These are phyloP conservation scores for Orthonyx spaldingii DNA, from an alignment of 2,113 vertebrate species.

Conservation along the genomic window DNA sequence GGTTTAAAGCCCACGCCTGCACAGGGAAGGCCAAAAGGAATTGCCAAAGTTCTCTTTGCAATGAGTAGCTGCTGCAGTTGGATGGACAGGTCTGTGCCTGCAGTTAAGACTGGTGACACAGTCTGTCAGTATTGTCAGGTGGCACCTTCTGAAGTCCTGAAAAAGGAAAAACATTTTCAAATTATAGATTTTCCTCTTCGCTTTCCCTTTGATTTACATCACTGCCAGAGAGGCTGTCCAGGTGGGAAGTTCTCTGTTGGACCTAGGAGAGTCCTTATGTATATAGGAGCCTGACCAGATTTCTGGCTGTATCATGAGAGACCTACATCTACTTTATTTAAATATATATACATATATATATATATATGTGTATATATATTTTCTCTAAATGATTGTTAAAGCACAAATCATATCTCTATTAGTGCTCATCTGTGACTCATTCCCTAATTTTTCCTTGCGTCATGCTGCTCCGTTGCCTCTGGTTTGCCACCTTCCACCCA, in stretches of 20 bases:
- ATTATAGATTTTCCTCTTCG: not conserved
- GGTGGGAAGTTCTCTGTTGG: not conserved
- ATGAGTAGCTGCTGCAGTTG: not conserved
- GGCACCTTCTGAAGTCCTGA: not conserved
- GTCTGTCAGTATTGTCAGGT: not conserved
- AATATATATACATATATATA: not conserved
- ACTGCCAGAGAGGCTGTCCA: not conserved
- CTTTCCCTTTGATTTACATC: not conserved
- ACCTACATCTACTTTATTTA: not conserved
- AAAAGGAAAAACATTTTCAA: not conserved
- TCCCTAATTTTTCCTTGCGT: not conserved
- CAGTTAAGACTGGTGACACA: not conserved
- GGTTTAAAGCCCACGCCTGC: not conserved
- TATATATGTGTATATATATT: not conserved
- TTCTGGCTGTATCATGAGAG: slow-evolving; percentile 43
- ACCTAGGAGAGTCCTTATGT: not conserved
- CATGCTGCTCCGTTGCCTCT: slow-evolving; percentile 26
- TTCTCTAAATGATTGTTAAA: not conserved
- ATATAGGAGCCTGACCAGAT: slow-evolving; percentile 55
- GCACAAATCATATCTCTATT: slow-evolving; percentile 11
- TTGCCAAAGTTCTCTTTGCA: not conserved
- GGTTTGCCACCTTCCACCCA: slow-evolving; percentile 39
- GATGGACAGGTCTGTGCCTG: not conserved
- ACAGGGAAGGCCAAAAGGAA: not conserved
- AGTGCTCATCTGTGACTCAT: slow-evolving; percentile 2